These are phyloP conservation scores for Ectemnius lituratus DNA, from an alignment of 2,888 invertebrate species.

Conservation along the genomic window DNA sequence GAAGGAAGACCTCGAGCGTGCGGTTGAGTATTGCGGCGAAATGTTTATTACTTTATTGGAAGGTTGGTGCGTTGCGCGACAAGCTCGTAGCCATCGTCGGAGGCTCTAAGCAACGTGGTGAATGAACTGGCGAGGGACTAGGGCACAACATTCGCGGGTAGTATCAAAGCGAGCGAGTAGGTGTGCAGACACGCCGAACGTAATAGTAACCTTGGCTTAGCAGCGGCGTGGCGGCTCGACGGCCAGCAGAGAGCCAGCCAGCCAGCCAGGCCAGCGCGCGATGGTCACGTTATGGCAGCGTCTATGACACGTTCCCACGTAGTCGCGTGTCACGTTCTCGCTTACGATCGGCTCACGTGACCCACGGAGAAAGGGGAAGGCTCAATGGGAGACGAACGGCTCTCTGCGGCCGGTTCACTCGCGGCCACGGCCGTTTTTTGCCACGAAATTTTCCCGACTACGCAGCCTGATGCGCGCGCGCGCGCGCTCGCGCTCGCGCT, in stretches of 20 bases:
- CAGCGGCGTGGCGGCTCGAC: too few species aligned
- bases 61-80: slow-evolving; percentile 32
- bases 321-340: slow-evolving; percentile 61
- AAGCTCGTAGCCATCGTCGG: slow-evolving; percentile 57
- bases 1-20: too few species aligned
- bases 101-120: slow-evolving; percentile 57
- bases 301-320: slow-evolving; percentile 72
- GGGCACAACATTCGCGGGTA: slow-evolving; percentile 68
- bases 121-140: slow-evolving; percentile 67
- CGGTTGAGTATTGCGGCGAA: too few species aligned
- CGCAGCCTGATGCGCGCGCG: background rate
- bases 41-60: background rate
- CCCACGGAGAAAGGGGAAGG: slow-evolving; percentile 29
- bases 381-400: slow-evolving; percentile 25
- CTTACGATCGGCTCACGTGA: slow-evolving; percentile 55
- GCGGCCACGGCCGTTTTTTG: slow-evolving; percentile 30
- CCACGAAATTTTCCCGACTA: slow-evolving; percentile 15
- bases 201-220: slow-evolving; percentile 76
- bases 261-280: slow-evolving; percentile 13
- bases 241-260: too few species aligned
- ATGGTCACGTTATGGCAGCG: slow-evolving; percentile 67
- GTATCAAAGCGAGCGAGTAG: slow-evolving; percentile 72
- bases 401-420: slow-evolving; percentile 2
- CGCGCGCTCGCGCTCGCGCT: background rate
- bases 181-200: slow-evolving; percentile 70